These are phyloP conservation scores for Ochropleura leucogaster DNA, from an alignment of 2,888 invertebrate species.

Conservation along the genomic window DNA sequence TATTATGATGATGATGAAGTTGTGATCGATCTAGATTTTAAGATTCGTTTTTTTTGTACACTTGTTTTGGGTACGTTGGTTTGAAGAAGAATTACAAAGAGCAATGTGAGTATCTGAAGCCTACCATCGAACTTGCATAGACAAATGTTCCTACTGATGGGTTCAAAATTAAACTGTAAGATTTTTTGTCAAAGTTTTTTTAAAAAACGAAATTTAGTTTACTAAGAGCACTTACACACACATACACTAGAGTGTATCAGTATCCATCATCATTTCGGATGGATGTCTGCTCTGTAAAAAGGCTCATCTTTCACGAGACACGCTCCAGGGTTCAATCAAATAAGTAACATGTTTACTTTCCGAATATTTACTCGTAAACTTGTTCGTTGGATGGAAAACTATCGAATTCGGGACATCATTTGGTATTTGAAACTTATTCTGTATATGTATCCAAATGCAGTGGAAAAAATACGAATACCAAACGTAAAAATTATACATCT, in stretches of 20 bases:
- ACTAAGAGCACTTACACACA: background rate
- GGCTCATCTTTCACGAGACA: slow-evolving; percentile 54
- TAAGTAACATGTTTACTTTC: slow-evolving; percentile 50
- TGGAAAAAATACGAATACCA: background rate
- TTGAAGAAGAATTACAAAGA: background rate
- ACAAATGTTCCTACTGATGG: background rate
- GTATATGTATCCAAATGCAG: slow-evolving; percentile 4
- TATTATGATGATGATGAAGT: background rate
- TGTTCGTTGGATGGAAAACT: slow-evolving; percentile 34
- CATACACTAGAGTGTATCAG: slow-evolving; percentile 46
- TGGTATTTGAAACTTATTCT: slow-evolving; percentile 17
- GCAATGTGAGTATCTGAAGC: background rate
- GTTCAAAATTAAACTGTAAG: background rate
- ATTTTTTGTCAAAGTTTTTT: background rate
- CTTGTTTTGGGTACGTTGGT: background rate
- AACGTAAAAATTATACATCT: background rate
- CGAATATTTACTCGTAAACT: slow-evolving; percentile 50
- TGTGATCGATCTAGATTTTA: no score
- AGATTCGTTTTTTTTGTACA: background rate
- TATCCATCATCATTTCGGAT: slow-evolving; percentile 46
- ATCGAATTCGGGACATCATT: slow-evolving; percentile 22
- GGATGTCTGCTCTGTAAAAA: slow-evolving; percentile 52
- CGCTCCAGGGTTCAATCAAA: slow-evolving; percentile 53
- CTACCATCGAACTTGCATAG: no score
- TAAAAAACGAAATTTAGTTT: background rate